phyloP scores from a whole-genome alignment of 2,113 vertebrate species.

The Amblyopsis rosae region DNA sequence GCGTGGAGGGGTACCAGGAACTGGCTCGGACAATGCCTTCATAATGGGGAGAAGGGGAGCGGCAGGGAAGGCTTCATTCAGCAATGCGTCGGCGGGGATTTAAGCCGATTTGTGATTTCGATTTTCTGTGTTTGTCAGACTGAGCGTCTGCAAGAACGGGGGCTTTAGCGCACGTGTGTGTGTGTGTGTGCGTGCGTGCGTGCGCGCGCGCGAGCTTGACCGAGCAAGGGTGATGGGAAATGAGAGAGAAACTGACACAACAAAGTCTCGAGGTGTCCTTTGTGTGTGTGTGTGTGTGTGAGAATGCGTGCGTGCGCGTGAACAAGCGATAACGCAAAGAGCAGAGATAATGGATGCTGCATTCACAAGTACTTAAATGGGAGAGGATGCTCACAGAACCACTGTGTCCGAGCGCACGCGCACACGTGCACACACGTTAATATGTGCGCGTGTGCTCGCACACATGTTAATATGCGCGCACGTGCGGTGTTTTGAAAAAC shows the following conservation, averaged over 20 bases:
- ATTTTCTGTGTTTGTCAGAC: slow-evolving; percentile 74
- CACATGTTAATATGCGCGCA: not conserved
- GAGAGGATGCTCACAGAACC: slow-evolving; percentile 41
- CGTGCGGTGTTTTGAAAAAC: not conserved
- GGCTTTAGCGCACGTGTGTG: slow-evolving; percentile 19
- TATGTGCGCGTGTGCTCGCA: slow-evolving; percentile 7
- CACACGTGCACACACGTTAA: not conserved
- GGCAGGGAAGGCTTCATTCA: slow-evolving; percentile 73
- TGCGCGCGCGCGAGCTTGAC: slow-evolving; percentile 15
- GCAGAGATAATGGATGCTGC: slow-evolving; percentile 28
- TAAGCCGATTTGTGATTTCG: slow-evolving; percentile 79
- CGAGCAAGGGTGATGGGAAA: slow-evolving; percentile 28
- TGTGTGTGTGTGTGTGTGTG: not conserved
- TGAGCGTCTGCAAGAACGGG: slow-evolving; percentile 58
- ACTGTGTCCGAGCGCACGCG: slow-evolving; percentile 12
- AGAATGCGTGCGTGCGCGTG: not conserved
- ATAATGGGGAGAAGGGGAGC: slow-evolving; percentile 69
- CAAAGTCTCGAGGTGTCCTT: slow-evolving; percentile 52
- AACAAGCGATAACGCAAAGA: not conserved
- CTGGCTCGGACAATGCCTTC: slow-evolving; percentile 66
- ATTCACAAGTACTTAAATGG: slow-evolving; percentile 24
- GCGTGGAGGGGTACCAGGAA: slow-evolving; percentile 69
- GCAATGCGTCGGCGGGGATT: slow-evolving; percentile 72
- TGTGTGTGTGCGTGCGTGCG: not conserved
- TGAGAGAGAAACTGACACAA: slow-evolving; percentile 57